Percentiles rank a stretch among this genome's conserved stretches.
phyloP scores from a whole-genome alignment of 1,140 invertebrate species.

The Bombus picipes region DNA sequence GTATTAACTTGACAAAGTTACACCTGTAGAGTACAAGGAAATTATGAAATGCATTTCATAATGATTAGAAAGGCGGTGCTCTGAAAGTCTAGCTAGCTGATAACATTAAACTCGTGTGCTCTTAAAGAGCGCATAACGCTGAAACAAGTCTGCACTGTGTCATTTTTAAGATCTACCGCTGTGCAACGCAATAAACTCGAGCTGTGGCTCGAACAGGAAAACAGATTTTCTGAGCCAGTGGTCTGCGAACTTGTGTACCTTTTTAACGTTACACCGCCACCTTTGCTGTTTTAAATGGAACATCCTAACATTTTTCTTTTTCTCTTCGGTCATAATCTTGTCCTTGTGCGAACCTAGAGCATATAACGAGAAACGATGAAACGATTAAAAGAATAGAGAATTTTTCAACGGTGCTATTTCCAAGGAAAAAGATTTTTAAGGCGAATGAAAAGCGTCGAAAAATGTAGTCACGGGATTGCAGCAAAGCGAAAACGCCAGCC shows the following conservation, averaged over 20 bases:
- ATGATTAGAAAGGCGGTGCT: neutral
- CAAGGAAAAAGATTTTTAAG: too few relatives aligned
- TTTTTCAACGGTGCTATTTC: too few relatives aligned
- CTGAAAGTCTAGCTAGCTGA: neutral
- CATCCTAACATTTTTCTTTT: neutral
- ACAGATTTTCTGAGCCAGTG: slow-evolving; percentile 22
- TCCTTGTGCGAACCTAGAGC: neutral
- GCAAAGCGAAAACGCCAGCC: neutral
- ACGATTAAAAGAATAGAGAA: neutral
- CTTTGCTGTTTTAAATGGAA: neutral
- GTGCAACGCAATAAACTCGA: neutral
- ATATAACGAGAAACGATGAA: too few relatives aligned
- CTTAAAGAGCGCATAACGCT: neutral
- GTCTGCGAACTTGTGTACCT: neutral
- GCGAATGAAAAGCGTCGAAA: neutral
- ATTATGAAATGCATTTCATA: slow-evolving; percentile 7
- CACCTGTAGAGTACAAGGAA: neutral
- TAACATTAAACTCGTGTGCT: neutral
- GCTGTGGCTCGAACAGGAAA: neutral
- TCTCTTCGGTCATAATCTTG: neutral
- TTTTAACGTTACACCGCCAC: neutral
- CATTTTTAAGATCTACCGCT: slow-evolving; percentile 20
- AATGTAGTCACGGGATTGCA: neutral
- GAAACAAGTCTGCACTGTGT: slow-evolving; percentile 13
- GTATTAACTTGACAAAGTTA: neutral